Evolutionary conservation across 1,140 invertebrate genomes (phyloP).

Genomic region (Camponotus pennsylvanicus): DNA sequence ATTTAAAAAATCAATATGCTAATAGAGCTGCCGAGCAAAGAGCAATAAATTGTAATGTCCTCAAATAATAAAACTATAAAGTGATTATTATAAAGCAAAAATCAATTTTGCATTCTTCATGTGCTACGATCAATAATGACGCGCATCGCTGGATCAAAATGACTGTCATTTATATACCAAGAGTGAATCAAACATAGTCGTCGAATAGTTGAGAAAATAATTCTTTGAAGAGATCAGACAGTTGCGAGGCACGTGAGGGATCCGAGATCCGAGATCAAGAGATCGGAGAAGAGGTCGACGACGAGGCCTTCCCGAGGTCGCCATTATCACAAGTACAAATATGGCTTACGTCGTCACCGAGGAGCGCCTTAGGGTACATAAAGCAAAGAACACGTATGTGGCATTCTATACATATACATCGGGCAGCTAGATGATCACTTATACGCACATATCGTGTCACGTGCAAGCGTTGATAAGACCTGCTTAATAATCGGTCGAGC

Average conservation of each 20-base stretch:
- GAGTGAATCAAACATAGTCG: not conserved
- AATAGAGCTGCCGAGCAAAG: not conserved
- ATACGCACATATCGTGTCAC: slow-evolving; percentile 21
- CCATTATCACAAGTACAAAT: slow-evolving; percentile 62
- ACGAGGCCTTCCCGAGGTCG: slow-evolving; percentile 54
- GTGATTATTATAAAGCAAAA: not conserved
- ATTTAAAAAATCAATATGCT: not conserved
- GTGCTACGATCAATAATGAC: not conserved
- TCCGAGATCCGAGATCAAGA: not conserved
- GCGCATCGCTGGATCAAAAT: not conserved
- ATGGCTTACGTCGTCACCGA: slow-evolving; percentile 50
- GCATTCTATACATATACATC: slow-evolving; percentile 15
- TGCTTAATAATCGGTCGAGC: slow-evolving; percentile 14
- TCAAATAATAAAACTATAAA: not conserved
- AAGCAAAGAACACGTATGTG: slow-evolving; percentile 7
- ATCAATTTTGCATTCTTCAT: not conserved
- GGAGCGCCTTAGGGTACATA: slow-evolving; percentile 35
- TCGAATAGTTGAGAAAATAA: not conserved
- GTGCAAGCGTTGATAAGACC: slow-evolving; percentile 20
- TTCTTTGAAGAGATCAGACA: not conserved
- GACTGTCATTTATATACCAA: not conserved
- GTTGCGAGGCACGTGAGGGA: not conserved
- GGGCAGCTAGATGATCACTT: slow-evolving; percentile 25
- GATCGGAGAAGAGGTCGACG: slow-evolving; percentile 26
- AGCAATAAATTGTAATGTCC: not conserved